phyloP scores from a whole-genome alignment of 2,888 invertebrate species.

The Torymus auratus region DNA sequence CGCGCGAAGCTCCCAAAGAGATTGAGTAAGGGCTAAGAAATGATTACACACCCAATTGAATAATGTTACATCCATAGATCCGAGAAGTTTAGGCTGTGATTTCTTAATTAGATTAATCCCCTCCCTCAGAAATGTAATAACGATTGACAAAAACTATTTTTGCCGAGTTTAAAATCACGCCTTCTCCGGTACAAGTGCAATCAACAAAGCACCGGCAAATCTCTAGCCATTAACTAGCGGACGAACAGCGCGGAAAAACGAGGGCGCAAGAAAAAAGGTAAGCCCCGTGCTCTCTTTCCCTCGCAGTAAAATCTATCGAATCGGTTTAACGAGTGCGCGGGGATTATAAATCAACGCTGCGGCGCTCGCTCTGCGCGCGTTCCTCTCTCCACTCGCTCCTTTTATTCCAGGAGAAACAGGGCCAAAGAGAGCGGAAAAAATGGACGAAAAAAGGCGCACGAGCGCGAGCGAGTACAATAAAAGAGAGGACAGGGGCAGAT shows the following conservation, averaged over 20 bases:
- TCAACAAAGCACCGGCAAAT: too few species aligned
- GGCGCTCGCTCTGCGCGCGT: constrained; percentile 1
- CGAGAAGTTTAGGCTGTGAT: too few species aligned
- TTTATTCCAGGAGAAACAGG: constrained; percentile 60
- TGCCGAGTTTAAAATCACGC: too few species aligned
- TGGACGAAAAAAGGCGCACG: constrained; percentile 29
- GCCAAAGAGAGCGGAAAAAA: constrained; percentile 41
- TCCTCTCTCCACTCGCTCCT: constrained; percentile 27
- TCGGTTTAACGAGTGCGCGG: constrained; percentile 74
- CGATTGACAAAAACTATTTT: too few species aligned
- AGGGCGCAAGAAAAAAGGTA: constrained; percentile 22
- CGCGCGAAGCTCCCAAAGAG: not conserved
- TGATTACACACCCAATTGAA: constrained; percentile 21
- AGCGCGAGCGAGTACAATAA: constrained; percentile 52
- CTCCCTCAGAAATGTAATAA: too few species aligned
- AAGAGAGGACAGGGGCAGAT: constrained; percentile 66
- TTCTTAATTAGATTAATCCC: too few species aligned
- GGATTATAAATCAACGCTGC: constrained; percentile 72
- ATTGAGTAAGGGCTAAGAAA: not conserved
- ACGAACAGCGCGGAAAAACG: not conserved
- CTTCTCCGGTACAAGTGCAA: too few species aligned
- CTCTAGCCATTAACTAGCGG: too few species aligned
- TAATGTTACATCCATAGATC: constrained; percentile 13
- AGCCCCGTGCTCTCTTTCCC: not conserved
- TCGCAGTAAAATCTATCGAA: constrained; percentile 74